A percentile compares a stretch with the other conserved stretches of the same genome.
Conservation (phyloP, 2,797 vertebrate species). For the Brachymystax lenok region DNA sequence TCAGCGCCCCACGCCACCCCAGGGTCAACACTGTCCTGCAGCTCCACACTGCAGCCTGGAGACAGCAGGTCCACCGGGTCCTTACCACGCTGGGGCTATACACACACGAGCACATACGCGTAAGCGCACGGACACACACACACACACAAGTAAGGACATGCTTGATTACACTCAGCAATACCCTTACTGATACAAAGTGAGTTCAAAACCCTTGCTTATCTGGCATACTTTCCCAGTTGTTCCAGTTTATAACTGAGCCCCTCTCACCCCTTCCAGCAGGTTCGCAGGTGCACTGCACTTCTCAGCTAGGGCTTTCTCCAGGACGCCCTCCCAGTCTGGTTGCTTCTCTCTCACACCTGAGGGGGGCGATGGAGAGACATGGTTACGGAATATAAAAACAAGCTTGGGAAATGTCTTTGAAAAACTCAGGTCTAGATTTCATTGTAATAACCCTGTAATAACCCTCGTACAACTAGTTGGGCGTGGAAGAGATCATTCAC, state of each 20-base stretch:
- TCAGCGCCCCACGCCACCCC: constrained; percentile 85
- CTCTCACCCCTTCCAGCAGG: constrained; percentile 91
- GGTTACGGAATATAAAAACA: background rate
- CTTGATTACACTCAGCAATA: too few relatives aligned
- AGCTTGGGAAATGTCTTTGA: background rate
- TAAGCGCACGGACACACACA: background rate
- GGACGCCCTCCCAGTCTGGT: constrained; percentile 85
- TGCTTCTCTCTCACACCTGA: constrained; percentile 91
- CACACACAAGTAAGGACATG: background rate
- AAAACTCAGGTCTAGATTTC: background rate
- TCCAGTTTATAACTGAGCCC: background rate
- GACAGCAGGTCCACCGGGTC: constrained; percentile 92
- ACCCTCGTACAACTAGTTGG: background rate
- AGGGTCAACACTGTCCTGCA: constrained; percentile 81
- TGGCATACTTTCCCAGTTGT: background rate
- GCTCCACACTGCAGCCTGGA: constrained; percentile 86
- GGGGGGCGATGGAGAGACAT: constrained; percentile 41
- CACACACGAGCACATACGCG: constrained; percentile 14
- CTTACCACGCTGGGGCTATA: constrained; percentile 88
- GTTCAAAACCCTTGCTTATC: background rate
- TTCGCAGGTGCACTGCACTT: constrained; percentile 88
- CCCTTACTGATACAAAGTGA: too few relatives aligned
- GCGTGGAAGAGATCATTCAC: background rate
- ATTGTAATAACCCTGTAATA: background rate
- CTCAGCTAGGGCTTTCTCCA: constrained; percentile 84